Evolutionary conservation across 2,888 invertebrate species (phyloP).

Genomic region (Apotomis capreana): DNA sequence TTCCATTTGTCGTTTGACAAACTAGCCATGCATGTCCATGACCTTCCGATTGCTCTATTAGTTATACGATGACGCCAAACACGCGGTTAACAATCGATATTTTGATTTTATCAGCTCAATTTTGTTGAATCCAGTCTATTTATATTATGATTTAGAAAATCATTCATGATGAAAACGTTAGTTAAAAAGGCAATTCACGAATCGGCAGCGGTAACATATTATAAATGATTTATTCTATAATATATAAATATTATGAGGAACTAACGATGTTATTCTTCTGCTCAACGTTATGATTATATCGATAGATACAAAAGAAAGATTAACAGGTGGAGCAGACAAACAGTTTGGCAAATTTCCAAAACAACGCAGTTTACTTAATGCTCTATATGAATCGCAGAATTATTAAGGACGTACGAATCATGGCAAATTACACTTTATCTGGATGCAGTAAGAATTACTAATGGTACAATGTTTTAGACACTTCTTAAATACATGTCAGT

Average conservation of each 20-base stretch:
- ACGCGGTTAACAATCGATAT: too few species aligned
- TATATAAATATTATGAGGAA: too few species aligned
- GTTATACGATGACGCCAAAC: neutral
- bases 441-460: neutral
- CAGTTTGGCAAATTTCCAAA: constrained; percentile 30
- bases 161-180: too few species aligned
- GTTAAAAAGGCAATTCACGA: too few species aligned
- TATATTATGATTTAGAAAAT: too few species aligned
- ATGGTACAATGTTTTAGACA: neutral
- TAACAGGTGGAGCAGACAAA: neutral
- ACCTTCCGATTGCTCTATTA: neutral
- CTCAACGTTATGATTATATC: constrained; percentile 2
- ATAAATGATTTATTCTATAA: too few species aligned
- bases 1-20: too few species aligned
- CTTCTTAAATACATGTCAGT: neutral
- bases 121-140: too few species aligned
- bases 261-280: neutral
- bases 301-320: neutral
- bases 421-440: neutral
- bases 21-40: neutral
- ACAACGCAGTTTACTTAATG: neutral
- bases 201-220: too few species aligned
- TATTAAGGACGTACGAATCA: neutral
- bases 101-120: too few species aligned
- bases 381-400: neutral